Evolutionary conservation across 2,888 invertebrate genomes (phyloP).

Genomic region (Euspilapteryx auroguttella): DNA sequence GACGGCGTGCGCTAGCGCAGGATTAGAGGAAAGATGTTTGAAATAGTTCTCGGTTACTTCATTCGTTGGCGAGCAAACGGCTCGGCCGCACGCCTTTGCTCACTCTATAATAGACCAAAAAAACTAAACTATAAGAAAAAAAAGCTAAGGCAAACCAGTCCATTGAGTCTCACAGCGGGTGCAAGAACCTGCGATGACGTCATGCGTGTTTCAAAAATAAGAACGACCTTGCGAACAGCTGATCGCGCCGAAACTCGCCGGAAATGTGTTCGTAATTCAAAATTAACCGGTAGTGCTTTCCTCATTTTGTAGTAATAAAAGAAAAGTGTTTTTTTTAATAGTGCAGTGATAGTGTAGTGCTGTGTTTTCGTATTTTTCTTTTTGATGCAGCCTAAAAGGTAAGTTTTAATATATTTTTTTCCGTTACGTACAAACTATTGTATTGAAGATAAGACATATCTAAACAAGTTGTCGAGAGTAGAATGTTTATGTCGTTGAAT

Average conservation of each 20-base stretch:
- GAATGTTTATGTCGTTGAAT: slow-evolving; percentile 1
- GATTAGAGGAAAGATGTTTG: slow-evolving; percentile 55
- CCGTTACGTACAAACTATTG: background rate
- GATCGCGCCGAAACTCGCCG: no score
- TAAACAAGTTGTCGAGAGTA: slow-evolving; percentile 1
- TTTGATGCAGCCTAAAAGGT: no score
- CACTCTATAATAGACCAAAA: slow-evolving; percentile 8
- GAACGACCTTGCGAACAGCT: no score
- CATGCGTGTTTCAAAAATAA: no score
- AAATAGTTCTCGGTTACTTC: slow-evolving; percentile 52
- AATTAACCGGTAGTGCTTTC: no score
- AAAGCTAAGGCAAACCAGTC: slow-evolving; percentile 26
- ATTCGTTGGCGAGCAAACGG: slow-evolving; percentile 46
- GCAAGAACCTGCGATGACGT: no score
- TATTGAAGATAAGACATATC: slow-evolving; percentile 2
- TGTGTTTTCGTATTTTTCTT: no score
- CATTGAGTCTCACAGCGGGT: no score
- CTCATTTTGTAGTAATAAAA: no score
- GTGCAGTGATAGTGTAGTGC: no score
- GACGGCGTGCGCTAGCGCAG: slow-evolving; percentile 13
- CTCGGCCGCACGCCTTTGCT: slow-evolving; percentile 30
- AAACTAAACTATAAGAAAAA: slow-evolving; percentile 14
- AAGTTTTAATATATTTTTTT: background rate
- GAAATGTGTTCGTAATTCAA: no score
- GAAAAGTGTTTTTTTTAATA: no score